Evolutionary conservation across 1,140 invertebrate species (phyloP).

Genomic region (Babylonia areolata): DNA sequence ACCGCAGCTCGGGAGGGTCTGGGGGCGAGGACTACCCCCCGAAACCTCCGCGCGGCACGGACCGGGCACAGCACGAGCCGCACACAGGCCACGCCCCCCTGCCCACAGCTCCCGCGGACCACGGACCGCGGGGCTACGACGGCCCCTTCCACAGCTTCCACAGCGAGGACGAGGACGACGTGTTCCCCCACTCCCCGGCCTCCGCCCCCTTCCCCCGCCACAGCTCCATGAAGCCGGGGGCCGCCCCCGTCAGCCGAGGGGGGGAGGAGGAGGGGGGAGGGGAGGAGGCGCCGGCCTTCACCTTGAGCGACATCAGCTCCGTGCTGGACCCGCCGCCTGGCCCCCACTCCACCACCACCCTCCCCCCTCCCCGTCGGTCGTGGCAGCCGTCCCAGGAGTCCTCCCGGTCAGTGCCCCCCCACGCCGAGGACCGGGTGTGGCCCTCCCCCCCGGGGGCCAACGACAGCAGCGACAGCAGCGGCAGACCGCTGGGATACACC

Average conservation of each 20-base stretch:
- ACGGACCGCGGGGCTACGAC: slow-evolving; percentile 1
- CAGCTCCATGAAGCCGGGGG: slow-evolving; percentile 63
- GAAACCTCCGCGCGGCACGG: background rate
- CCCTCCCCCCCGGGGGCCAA: slow-evolving; percentile 30
- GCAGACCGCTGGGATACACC: slow-evolving; percentile 73
- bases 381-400: slow-evolving; percentile 29
- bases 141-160: slow-evolving; percentile 53
- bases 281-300: slow-evolving; percentile 47
- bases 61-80: background rate
- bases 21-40: slow-evolving; percentile 5
- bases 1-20: slow-evolving; percentile 7
- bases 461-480: slow-evolving; percentile 60
- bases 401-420: slow-evolving; percentile 4
- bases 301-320: slow-evolving; percentile 67
- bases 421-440: slow-evolving; percentile 35
- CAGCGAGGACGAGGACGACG: slow-evolving; percentile 60
- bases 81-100: background rate
- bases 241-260: slow-evolving; percentile 57
- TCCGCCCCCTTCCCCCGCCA: slow-evolving; percentile 50
- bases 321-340: slow-evolving; percentile 64
- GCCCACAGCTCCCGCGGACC: background rate
- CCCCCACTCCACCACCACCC: slow-evolving; percentile 11
- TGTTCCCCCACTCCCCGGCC: slow-evolving; percentile 44
- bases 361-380: background rate
- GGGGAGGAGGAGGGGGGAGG: slow-evolving; percentile 34